Conservation (phyloP, 2,113 vertebrate genomes). For the Oryzias curvinotus region DNA sequence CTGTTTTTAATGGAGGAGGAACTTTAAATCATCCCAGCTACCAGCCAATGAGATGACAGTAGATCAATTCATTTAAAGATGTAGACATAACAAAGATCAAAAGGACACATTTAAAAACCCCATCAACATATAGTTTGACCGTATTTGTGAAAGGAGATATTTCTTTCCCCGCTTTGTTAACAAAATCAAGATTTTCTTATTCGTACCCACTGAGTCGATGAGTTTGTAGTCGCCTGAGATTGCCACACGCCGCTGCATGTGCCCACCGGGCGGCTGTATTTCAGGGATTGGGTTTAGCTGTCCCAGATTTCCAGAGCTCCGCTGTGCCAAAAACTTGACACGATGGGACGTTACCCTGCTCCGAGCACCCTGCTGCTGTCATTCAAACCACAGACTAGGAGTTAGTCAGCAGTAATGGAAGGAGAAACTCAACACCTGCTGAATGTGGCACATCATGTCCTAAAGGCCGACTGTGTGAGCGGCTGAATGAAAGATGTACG, state of each 20-base stretch:
- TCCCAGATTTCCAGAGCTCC: slow-evolving; percentile 57
- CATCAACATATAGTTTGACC: no score
- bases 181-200: not conserved
- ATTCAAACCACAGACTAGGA: slow-evolving; percentile 51
- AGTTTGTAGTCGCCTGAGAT: slow-evolving; percentile 35
- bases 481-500: slow-evolving; percentile 1
- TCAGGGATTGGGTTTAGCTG: slow-evolving; percentile 67
- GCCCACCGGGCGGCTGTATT: slow-evolving; percentile 54
- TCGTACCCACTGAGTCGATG: not conserved
- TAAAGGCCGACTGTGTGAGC: slow-evolving; percentile 30
- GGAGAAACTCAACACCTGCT: slow-evolving; percentile 62
- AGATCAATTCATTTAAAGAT: no score
- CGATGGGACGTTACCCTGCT: slow-evolving; percentile 27
- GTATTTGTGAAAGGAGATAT: no score
- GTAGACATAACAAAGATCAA: no score
- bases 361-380: slow-evolving; percentile 42
- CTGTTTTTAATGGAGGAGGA: no score
- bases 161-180: no score
- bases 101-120: no score
- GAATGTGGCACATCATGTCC: slow-evolving; percentile 38
- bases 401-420: slow-evolving; percentile 73
- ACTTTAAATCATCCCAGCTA: no score
- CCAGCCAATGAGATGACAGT: no score
- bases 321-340: slow-evolving; percentile 66
- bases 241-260: slow-evolving; percentile 37